phyloP scores from a whole-genome alignment of 2,888 invertebrate genomes.

The Drosophila anomalata region DNA sequence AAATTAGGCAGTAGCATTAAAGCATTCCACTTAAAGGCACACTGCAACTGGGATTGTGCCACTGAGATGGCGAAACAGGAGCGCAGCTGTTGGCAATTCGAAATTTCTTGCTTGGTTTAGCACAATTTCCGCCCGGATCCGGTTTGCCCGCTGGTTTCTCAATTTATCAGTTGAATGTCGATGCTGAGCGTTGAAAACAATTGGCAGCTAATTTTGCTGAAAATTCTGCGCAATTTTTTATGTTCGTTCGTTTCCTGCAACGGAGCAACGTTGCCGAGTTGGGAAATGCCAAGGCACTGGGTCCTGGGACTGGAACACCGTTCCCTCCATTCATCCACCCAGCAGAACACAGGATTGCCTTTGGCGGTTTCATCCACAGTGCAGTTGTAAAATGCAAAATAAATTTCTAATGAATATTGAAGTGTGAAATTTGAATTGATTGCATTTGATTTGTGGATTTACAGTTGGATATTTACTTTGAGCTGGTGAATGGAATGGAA shows the following conservation, averaged over 20 bases:
- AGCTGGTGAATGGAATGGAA: slow-evolving; percentile 21
- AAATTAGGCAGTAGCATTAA: slow-evolving; percentile 48
- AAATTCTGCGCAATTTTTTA: slow-evolving; percentile 66
- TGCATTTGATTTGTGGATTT: slow-evolving; percentile 75
- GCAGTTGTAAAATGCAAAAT: slow-evolving; percentile 68
- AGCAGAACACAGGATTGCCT: slow-evolving; percentile 11
- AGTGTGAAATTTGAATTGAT: slow-evolving; percentile 78
- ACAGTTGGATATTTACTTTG: slow-evolving; percentile 65
- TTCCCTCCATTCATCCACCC: background rate
- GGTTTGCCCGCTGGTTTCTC: slow-evolving; percentile 55
- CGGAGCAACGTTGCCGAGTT: slow-evolving; percentile 6
- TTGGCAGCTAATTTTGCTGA: slow-evolving; percentile 76
- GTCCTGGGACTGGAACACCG: slow-evolving; percentile 6
- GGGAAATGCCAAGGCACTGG: slow-evolving; percentile 16
- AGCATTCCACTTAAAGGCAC: slow-evolving; percentile 38
- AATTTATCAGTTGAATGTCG: slow-evolving; percentile 62
- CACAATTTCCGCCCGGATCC: slow-evolving; percentile 63
- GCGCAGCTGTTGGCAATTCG: slow-evolving; percentile 57
- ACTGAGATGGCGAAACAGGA: slow-evolving; percentile 2
- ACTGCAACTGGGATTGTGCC: slow-evolving; percentile 7
- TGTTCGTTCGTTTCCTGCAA: slow-evolving; percentile 29
- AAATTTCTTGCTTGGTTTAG: slow-evolving; percentile 68
- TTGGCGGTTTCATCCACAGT: slow-evolving; percentile 38
- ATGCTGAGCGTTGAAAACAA: slow-evolving; percentile 61
- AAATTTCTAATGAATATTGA: slow-evolving; percentile 77